Evolutionary conservation across 2,797 vertebrate species (phyloP), one percentile per base, ranked within the genome.

Genomic region (Pitangus sulphuratus): DNA sequence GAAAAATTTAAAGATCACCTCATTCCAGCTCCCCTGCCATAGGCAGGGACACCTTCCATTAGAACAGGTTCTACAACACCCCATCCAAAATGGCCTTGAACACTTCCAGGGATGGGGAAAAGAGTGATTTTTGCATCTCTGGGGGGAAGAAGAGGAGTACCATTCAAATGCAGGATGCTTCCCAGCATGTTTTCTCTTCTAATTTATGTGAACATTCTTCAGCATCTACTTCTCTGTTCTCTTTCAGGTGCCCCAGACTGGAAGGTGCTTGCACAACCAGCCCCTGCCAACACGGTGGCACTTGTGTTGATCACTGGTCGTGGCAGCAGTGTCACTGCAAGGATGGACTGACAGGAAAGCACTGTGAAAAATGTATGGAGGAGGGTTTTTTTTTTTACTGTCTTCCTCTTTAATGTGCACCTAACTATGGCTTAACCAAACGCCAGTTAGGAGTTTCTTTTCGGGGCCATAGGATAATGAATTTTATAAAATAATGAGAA

Each of bases 321-420:
- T 99, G 99, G 99, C 99, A 99, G 96, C 99, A 99, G 94, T 99
- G 99, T 86, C 98, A 97, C 39, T 99, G 99, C 80, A 97, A 95
- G 48, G 99, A 99, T 22, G 99, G 99, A 53, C 98, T 99, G 97
- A 99, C 99, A 0, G 99, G 99, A 69, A 99, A 98, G 76, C 98
- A 98, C 98, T 99, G 99, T 89, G 99, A 99, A 96, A 99, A 99
- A 98, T 99, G 99, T 99, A 98, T 84, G 98, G 83, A 40, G n/a
- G 28, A 61, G 12, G 0, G 47, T 5, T 40, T 40, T 40, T 40
- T 40, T 15, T 40, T 92, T 85, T 21, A 17, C 45, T 56, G 35
- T 47, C 54, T 78, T 66, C 24, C 17, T 66, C 16, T 69, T 85
- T 77, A 48, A 26, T 21, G 12, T 17, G 8, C 50, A 33, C 39